Evolutionary conservation across 35 echinoderm and acorn worm genomes (phyloP).

Genomic region (Anneissia japonica): DNA sequence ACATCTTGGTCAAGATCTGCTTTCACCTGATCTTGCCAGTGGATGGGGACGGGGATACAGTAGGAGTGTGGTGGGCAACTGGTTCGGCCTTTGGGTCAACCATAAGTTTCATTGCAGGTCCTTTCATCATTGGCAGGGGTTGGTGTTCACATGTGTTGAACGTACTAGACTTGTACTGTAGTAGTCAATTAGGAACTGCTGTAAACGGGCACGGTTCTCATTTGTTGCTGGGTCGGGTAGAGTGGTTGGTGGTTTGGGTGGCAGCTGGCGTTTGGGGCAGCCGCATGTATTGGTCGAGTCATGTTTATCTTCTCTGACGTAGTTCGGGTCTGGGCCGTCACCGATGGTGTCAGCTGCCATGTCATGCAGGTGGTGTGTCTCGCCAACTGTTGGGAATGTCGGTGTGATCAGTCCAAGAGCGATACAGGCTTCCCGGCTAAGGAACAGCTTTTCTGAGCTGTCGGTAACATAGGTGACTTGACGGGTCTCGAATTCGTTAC

Average conservation of each 20-base stretch:
- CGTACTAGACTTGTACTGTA: conserved; percentile 19
- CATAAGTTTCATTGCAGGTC: conserved; percentile 12
- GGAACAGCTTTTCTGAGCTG: conserved; percentile 32
- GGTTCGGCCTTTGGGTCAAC: conserved; percentile 19
- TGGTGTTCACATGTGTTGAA: conserved; percentile 28
- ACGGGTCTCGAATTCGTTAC: background rate
- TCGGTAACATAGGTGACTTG: conserved; percentile 39
- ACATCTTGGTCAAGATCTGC: no score
- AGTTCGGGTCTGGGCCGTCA: no score
- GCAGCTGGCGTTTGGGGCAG: background rate
- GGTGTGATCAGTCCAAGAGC: conserved; percentile 30
- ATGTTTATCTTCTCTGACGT: background rate
- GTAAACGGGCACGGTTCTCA: background rate
- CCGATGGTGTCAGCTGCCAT: no score
- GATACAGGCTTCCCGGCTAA: conserved; percentile 28
- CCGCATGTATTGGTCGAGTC: no score
- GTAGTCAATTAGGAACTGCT: conserved; percentile 18
- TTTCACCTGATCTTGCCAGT: conserved; percentile 1
- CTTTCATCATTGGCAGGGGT: conserved; percentile 8
- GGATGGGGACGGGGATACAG: conserved; percentile 12
- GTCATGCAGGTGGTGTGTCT: no score
- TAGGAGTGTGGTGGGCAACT: conserved; percentile 26
- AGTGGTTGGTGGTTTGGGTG: background rate
- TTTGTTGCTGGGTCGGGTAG: conserved; percentile 13
- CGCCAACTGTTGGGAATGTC: background rate